A percentile compares a stretch with the other conserved stretches of the same genome.
phyloP scores from a whole-genome alignment of 2,113 vertebrate species.

The Alces alces region DNA sequence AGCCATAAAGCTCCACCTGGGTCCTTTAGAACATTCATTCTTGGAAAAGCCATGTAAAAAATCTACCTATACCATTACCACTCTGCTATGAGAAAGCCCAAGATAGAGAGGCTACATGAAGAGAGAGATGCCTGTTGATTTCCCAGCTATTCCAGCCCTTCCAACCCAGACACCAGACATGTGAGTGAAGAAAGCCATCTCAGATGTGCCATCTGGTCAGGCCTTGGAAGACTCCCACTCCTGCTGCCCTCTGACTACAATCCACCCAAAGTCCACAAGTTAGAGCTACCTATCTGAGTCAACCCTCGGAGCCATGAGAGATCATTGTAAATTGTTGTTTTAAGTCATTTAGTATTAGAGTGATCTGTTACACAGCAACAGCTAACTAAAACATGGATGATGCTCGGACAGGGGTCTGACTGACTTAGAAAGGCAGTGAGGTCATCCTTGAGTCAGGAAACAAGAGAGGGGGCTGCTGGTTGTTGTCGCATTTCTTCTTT shows the following conservation, averaged over 20 bases:
- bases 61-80: background rate
- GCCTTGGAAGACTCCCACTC: background rate
- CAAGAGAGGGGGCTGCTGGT: background rate
- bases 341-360: background rate
- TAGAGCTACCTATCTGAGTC: background rate
- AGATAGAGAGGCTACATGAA: background rate
- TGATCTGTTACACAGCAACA: background rate
- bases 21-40: background rate
- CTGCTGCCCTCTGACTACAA: background rate
- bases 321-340: background rate
- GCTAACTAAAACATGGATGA: background rate
- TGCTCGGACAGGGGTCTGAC: background rate
- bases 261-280: background rate
- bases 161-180: background rate
- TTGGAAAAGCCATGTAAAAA: background rate
- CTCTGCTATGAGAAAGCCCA: background rate
- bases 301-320: background rate
- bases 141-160: background rate
- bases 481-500: constrained; percentile 9
- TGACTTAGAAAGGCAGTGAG: background rate
- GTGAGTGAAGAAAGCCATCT: background rate
- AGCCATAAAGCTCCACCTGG: background rate
- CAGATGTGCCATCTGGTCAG: background rate
- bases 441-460: background rate
- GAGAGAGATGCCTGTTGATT: background rate